These are phyloP conservation scores for Lepidocyrtoides sp. DNA, from an alignment of 2,888 invertebrate species.

Conservation along the genomic window DNA sequence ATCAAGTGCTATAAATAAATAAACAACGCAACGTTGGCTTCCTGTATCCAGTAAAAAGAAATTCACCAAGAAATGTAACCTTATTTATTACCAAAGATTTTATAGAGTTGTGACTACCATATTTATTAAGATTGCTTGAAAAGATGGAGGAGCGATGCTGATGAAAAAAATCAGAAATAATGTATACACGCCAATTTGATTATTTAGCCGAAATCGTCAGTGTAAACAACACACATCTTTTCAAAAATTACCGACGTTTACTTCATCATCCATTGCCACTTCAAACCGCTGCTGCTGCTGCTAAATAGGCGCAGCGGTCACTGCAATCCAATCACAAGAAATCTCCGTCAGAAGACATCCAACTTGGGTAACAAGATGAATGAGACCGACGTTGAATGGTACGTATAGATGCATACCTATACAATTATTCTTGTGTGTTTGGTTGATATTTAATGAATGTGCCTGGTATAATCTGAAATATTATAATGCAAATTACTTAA, in stretches of 20 bases:
- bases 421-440: neutral
- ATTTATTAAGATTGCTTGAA: neutral
- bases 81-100: neutral
- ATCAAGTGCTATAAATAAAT: neutral
- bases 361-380: slow-evolving; percentile 60
- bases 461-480: no score
- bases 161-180: slow-evolving; percentile 11
- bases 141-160: neutral
- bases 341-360: slow-evolving; percentile 7
- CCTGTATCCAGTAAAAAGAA: neutral
- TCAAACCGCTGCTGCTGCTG: neutral
- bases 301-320: neutral
- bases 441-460: no score
- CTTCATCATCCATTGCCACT: neutral
- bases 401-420: no score
- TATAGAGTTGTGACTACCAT: no score
- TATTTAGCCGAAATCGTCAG: neutral
- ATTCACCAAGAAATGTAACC: neutral
- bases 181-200: neutral
- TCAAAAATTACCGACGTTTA: slow-evolving; percentile 11
- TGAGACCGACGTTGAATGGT: slow-evolving; percentile 72
- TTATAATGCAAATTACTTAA: no score
- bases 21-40: neutral
- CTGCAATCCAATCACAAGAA: neutral
- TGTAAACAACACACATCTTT: slow-evolving; percentile 13